Conservation (phyloP, 1,140 invertebrate species). For the Aphelenchoides avenae region DNA sequence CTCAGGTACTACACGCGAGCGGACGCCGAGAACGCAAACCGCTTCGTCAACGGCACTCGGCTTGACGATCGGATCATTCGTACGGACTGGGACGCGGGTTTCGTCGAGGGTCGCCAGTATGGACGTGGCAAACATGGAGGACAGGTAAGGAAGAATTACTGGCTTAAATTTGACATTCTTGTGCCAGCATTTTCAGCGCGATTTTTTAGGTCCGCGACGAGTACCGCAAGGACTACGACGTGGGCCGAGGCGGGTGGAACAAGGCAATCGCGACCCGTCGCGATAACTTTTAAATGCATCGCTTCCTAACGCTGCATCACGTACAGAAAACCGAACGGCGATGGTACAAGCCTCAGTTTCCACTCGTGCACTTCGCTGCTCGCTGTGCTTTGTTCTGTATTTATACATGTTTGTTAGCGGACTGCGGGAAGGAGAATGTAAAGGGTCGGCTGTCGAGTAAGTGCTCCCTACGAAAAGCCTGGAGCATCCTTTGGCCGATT, state of each 20-base stretch:
- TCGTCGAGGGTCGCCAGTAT: slow-evolving; percentile 95
- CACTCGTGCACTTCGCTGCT: too few species aligned
- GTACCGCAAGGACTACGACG: slow-evolving; percentile 93
- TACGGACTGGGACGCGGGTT: slow-evolving; percentile 97
- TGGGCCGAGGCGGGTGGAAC: slow-evolving; percentile 80
- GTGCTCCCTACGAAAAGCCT: too few species aligned
- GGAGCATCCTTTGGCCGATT: too few species aligned
- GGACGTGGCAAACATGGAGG: slow-evolving; percentile 96
- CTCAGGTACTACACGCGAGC: slow-evolving; percentile 73
- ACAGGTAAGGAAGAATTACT: slow-evolving; percentile 69
- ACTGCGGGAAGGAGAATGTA: too few species aligned
- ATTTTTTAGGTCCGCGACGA: slow-evolving; percentile 82
- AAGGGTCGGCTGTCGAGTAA: too few species aligned
- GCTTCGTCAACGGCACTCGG: slow-evolving; percentile 92
- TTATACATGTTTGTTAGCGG: too few species aligned
- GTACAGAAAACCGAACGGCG: too few species aligned
- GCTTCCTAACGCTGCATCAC: too few species aligned
- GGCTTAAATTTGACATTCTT: slow-evolving; percentile 17
- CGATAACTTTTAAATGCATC: too few species aligned
- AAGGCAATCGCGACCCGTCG: slow-evolving; percentile 23
- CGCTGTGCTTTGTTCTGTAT: too few species aligned
- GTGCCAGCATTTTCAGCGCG: background rate
- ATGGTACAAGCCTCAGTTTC: too few species aligned
- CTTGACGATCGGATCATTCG: slow-evolving; percentile 93
- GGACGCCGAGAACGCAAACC: slow-evolving; percentile 88